phyloP scores from a whole-genome alignment of 2,888 invertebrate species.

The Chymomyza procnemis region DNA sequence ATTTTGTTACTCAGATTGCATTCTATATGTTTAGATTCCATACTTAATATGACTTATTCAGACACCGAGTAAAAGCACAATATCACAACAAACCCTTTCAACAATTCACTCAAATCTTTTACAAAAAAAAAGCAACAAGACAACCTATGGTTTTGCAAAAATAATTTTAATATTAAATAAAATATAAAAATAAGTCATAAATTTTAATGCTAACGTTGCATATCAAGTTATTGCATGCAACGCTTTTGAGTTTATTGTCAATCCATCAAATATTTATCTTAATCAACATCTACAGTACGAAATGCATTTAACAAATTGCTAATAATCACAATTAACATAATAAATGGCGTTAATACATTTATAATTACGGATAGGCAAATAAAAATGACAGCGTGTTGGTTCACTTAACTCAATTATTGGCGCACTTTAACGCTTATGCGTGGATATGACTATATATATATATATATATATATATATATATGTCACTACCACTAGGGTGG shows the following conservation, averaged over 20 bases:
- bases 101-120: too few relatives aligned
- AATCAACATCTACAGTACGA: background rate
- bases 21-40: too few relatives aligned
- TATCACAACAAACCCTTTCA: too few relatives aligned
- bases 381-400: slow-evolving; percentile 23
- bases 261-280: background rate
- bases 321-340: background rate
- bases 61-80: too few relatives aligned
- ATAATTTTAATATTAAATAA: background rate
- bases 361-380: slow-evolving; percentile 54
- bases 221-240: background rate
- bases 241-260: background rate
- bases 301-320: background rate
- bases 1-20: too few relatives aligned
- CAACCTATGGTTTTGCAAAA: too few relatives aligned
- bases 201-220: too few relatives aligned
- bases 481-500: too few relatives aligned
- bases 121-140: too few relatives aligned
- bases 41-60: too few relatives aligned
- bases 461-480: too few relatives aligned
- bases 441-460: background rate
- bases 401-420: slow-evolving; percentile 16
- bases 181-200: too few relatives aligned
- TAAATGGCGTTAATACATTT: slow-evolving; percentile 47
- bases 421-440: slow-evolving; percentile 2